These are phyloP conservation scores for Spea hammondii DNA, from an alignment of 2,797 vertebrate species.

Conservation along the genomic window DNA sequence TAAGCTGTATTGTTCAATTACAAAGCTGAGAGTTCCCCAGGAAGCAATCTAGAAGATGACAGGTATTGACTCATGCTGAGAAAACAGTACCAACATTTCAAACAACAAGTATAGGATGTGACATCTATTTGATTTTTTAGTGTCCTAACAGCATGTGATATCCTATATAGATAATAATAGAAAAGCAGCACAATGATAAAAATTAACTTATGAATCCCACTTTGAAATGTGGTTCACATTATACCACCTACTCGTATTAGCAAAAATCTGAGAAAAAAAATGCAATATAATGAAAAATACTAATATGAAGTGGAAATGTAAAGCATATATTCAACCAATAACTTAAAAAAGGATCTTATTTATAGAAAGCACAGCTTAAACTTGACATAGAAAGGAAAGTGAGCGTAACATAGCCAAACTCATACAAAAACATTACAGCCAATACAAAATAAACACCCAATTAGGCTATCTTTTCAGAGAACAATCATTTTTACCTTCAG, in stretches of 20 bases:
- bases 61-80: neutral
- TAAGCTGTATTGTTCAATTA: neutral
- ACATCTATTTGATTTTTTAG: constrained; percentile 3
- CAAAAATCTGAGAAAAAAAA: neutral
- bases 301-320: constrained; percentile 54
- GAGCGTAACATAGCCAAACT: constrained; percentile 62
- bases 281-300: neutral
- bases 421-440: constrained; percentile 71
- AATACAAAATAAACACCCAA: constrained; percentile 62
- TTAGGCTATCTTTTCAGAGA: constrained; percentile 22
- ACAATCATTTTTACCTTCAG: constrained; percentile 56
- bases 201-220: neutral
- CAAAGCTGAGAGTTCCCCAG: neutral
- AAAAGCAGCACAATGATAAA: neutral
- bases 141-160: neutral
- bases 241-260: neutral
- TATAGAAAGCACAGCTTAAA: neutral
- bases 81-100: constrained; percentile 4
- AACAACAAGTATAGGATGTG: neutral
- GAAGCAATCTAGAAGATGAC: neutral
- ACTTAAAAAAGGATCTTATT: too few relatives aligned
- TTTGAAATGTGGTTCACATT: too few relatives aligned
- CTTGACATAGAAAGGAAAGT: constrained; percentile 71
- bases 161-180: neutral
- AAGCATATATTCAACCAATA: constrained; percentile 49